Percentiles rank a stretch among this genome's conserved stretches.
These are phyloP conservation scores for Diorhabda elongata DNA, from an alignment of 1,140 invertebrate species.

Conservation along the genomic window DNA sequence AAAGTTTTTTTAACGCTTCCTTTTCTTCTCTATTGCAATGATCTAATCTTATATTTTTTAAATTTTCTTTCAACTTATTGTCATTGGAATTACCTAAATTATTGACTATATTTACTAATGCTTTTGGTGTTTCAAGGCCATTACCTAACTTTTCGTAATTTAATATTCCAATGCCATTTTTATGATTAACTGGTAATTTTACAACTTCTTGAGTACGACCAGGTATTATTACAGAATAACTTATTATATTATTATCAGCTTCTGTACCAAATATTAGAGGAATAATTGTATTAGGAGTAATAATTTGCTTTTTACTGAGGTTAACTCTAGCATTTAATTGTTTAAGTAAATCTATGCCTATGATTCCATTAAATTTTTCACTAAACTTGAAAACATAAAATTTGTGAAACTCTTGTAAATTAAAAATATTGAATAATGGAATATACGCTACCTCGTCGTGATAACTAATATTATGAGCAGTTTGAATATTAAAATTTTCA, in stretches of 20 bases:
- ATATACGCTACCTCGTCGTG: too few relatives aligned
- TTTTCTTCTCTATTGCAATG: too few relatives aligned
- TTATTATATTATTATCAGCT: not conserved
- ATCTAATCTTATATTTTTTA: too few relatives aligned
- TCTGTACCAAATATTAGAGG: not conserved
- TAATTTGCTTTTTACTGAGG: not conserved
- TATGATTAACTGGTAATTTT: not conserved
- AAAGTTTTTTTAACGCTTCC: too few relatives aligned
- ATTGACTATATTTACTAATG: not conserved
- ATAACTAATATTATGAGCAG: slow-evolving; percentile 13
- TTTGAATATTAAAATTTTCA: slow-evolving; percentile 25
- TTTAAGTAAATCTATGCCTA: slow-evolving; percentile 3
- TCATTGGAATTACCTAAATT: not conserved
- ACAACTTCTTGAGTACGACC: not conserved
- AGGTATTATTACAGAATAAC: not conserved
- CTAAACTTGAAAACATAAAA: slow-evolving; percentile 6
- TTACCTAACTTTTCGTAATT: not conserved
- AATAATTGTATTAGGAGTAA: not conserved
- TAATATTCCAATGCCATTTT: not conserved
- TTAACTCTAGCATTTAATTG: not conserved
- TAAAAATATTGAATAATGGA: too few relatives aligned
- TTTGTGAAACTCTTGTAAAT: not conserved
- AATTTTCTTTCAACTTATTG: slow-evolving; percentile 22
- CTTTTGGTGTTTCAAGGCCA: not conserved
- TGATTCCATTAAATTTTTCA: slow-evolving; percentile 1